Evolutionary conservation across 53 echinoderm and acorn worm species (phyloP).

Genomic region (Patiria pectinifera): DNA sequence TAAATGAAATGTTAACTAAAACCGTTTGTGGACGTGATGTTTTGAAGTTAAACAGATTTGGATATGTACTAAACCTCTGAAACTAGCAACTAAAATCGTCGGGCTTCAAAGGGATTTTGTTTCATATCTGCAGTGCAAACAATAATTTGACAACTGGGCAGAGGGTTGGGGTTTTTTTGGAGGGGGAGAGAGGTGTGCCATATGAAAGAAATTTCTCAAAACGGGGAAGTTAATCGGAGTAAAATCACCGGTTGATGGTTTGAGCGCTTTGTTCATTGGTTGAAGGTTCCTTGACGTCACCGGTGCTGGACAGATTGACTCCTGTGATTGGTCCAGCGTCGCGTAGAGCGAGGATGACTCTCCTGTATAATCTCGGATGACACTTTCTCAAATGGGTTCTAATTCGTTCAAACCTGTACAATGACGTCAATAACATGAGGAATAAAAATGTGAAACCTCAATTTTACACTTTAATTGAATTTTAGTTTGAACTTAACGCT

Average conservation of each 20-base stretch:
- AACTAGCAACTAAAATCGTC: too few relatives aligned
- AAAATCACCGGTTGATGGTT: background rate
- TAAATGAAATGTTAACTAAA: background rate
- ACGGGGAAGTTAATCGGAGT: too few relatives aligned
- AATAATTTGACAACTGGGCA: too few relatives aligned
- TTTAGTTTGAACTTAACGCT: background rate
- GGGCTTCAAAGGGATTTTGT: too few relatives aligned
- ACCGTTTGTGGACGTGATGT: too few relatives aligned
- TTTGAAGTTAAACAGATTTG: too few relatives aligned
- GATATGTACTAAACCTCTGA: too few relatives aligned
- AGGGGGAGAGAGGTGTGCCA: too few relatives aligned
- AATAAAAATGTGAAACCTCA: too few relatives aligned
- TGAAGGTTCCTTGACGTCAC: conserved; percentile 25
- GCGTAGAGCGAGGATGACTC: conserved; percentile 32
- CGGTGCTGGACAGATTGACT: background rate
- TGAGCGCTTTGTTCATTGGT: background rate
- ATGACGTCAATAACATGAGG: background rate
- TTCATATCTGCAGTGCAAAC: too few relatives aligned
- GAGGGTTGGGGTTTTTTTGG: too few relatives aligned
- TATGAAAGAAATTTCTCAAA: too few relatives aligned
- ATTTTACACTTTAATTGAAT: background rate
- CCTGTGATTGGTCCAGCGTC: conserved; percentile 1
- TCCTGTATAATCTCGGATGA: conserved; percentile 37
- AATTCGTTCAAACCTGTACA: conserved; percentile 37
- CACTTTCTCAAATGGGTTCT: conserved; percentile 53